Base-by-base conservation (phyloP, 2,113 vertebrate genomes). In the Sphaerodactylus townsendi region DNA sequence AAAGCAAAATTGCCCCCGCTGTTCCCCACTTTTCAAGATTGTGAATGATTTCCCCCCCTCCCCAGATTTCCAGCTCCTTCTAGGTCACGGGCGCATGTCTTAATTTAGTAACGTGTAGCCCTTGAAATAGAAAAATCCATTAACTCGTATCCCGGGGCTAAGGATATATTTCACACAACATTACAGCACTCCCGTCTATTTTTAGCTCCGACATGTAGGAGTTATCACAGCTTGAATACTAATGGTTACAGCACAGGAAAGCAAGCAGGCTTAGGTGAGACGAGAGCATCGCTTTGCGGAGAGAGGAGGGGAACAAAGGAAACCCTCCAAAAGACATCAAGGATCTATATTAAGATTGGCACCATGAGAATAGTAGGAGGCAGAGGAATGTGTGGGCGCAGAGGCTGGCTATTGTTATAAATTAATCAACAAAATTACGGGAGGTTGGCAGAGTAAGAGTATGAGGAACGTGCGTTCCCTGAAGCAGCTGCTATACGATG, bases 71-170 rank as follows among this genome's bases (percentile, higher is more conserved):
- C 68, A 89, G 83, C 74, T 90, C 85, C 85, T 82, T 77, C 86
- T 86, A 88, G 87, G 86, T 91, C 88, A 71, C 5, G 80, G 85
- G 77, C 85, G 77, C 48, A 50, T 0, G 37, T 90, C 94, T 96
- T 90, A 95, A 93, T 95, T 95, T 96, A 96, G 96, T 86, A 91
- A 85, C 93, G 85, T 87, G 68, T 77, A 87, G 92, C 37, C 82
- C 94, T 93, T 90, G 89, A 93, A 96, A 96, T 94, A 95, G 95
- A 48, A 9, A 15, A 90, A 1, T 30, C 90, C 88, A 80, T 92
- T 92, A 90, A 86, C 72, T 92, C 1, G 3, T 76, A 87, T 87
- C 93, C 90, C 86, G 70, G 87, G 86, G 94, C 88, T 77, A 88
- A 74, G 87, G 90, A 79, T 90, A 39, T 78, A 79, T 91, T 94